A percentile compares a stretch with the other conserved stretches of the same genome.
Conservation (phyloP, 2,113 vertebrate species). For the Odobenus rosmarus region DNA sequence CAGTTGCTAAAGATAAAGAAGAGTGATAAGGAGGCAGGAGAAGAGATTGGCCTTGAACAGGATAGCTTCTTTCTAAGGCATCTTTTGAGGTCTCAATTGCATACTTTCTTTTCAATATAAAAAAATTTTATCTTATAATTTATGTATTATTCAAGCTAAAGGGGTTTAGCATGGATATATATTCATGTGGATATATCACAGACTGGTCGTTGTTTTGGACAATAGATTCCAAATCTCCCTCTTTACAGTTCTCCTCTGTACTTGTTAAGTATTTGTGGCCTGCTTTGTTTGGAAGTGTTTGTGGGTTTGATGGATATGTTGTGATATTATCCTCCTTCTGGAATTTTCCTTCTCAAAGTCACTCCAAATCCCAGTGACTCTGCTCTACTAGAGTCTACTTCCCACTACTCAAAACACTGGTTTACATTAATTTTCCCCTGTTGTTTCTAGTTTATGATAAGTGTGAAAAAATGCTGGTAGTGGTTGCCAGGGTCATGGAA, state of each 20-base stretch:
- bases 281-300: background rate
- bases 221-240: background rate
- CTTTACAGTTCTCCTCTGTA: background rate
- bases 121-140: background rate
- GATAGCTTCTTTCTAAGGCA: background rate
- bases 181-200: background rate
- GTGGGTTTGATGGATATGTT: background rate
- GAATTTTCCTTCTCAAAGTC: background rate
- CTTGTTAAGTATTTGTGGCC: background rate
- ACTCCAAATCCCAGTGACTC: background rate
- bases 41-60: background rate
- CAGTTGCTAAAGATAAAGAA: background rate
- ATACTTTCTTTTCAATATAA: background rate
- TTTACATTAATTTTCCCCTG: background rate
- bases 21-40: background rate
- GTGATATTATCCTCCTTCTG: background rate
- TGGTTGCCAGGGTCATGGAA: background rate
- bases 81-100: background rate
- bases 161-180: background rate
- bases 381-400: background rate
- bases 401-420: background rate
- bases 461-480: background rate
- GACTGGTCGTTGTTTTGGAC: background rate
- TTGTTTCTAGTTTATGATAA: constrained; percentile 46
- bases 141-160: background rate